These are phyloP conservation scores for Flexamia atlantica DNA, from an alignment of 2,888 invertebrate genomes.

Conservation along the genomic window DNA sequence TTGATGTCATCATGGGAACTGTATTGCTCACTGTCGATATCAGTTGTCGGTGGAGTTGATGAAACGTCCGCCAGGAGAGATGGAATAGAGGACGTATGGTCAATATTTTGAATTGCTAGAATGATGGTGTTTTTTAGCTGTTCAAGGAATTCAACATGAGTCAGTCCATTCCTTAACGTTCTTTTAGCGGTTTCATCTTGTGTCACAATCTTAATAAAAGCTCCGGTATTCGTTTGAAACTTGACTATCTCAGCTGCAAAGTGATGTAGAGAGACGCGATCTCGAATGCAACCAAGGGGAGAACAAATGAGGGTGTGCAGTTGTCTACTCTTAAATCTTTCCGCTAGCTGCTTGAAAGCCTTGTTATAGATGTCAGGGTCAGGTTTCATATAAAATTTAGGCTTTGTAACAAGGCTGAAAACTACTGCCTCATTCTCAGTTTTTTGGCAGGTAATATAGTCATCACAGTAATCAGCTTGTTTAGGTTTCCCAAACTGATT, in stretches of 20 bases:
- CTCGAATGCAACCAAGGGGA: conserved; percentile 28
- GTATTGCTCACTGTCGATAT: neutral
- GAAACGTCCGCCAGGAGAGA: neutral
- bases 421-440: neutral
- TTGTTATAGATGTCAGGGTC: conserved; percentile 8
- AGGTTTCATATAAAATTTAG: conserved; percentile 11
- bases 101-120: neutral
- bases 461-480: neutral
- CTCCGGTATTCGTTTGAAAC: conserved; percentile 21
- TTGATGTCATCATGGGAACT: neutral
- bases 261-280: neutral
- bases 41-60: neutral
- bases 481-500: conserved; percentile 17
- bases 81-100: neutral
- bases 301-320: neutral
- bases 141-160: neutral
- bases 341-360: neutral
- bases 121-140: neutral
- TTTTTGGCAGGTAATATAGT: neutral
- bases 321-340: neutral
- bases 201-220: conserved; percentile 8
- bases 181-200: neutral
- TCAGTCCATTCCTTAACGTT: neutral
- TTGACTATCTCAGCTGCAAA: conserved; percentile 29
- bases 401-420: conserved; percentile 26